Conservation (phyloP, 2,113 vertebrate species). For the Laticauda colubrina region DNA sequence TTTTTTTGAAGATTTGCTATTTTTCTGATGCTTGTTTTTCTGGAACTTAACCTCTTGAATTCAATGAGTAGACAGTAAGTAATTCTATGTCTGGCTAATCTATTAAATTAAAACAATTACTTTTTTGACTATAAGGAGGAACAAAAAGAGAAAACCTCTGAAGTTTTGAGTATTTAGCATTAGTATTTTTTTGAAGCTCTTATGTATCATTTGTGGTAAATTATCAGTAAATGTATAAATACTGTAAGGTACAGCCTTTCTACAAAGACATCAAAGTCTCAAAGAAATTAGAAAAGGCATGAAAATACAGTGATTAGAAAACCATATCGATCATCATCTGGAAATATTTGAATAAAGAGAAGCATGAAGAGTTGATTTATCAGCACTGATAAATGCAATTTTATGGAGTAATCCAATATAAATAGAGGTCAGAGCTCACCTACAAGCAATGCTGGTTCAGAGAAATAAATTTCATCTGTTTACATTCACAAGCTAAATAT, state of each 20-base stretch:
- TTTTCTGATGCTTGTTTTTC: too few relatives aligned
- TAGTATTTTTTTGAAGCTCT: too few relatives aligned
- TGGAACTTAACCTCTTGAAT: too few relatives aligned
- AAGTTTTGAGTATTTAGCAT: too few relatives aligned
- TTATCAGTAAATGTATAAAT: not conserved
- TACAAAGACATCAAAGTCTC: not conserved
- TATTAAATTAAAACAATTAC: too few relatives aligned
- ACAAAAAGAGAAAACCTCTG: too few relatives aligned
- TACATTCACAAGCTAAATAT: not conserved
- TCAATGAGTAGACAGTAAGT: too few relatives aligned
- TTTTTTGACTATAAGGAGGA: too few relatives aligned
- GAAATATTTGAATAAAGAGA: not conserved
- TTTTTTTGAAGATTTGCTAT: too few relatives aligned
- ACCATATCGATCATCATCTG: not conserved
- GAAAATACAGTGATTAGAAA: not conserved
- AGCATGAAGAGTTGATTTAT: not conserved
- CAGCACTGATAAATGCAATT: not conserved
- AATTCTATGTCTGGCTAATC: too few relatives aligned
- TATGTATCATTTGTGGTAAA: too few relatives aligned
- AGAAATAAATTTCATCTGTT: not conserved
- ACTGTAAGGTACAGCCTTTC: not conserved
- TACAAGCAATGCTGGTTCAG: not conserved
- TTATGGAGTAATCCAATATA: not conserved
- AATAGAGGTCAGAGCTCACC: not conserved
- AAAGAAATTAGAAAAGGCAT: not conserved